A percentile compares a stretch with the other conserved stretches of the same genome.
These are phyloP conservation scores for Craniophora ligustri DNA, from an alignment of 2,888 invertebrate species.

Conservation along the genomic window DNA sequence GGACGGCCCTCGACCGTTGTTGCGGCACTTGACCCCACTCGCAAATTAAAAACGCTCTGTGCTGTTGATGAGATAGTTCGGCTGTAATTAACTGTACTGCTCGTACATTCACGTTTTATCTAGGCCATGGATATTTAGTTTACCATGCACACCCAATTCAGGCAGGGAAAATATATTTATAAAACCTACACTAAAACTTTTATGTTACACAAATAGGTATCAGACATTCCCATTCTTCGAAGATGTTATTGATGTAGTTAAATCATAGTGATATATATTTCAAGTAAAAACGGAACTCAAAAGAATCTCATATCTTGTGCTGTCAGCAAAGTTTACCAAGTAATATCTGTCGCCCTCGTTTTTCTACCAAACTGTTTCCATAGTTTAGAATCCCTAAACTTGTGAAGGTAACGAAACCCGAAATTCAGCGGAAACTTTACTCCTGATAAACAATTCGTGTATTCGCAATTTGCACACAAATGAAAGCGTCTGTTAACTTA, in stretches of 20 bases:
- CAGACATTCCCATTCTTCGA: neutral
- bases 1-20: conserved; percentile 50
- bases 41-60: conserved; percentile 58
- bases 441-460: conserved; percentile 37
- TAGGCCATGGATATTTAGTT: neutral
- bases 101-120: conserved; percentile 1
- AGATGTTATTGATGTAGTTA: neutral
- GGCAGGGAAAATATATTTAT: neutral
- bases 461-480: conserved; percentile 49
- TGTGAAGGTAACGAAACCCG: conserved; percentile 23
- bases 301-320: conserved; percentile 20
- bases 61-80: conserved; percentile 22
- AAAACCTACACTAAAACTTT: too few species aligned
- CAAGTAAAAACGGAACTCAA: conserved; percentile 19
- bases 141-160: neutral
- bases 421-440: conserved; percentile 21
- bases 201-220: too few species aligned
- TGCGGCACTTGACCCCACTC: conserved; percentile 58
- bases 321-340: conserved; percentile 39
- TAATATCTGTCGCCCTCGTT: conserved; percentile 39
- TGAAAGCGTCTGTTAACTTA: conserved; percentile 41
- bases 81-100: conserved; percentile 7
- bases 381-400: conserved; percentile 36
- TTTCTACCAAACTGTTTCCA: conserved; percentile 15
- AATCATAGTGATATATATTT: conserved; percentile 7